Base-by-base conservation (phyloP, 2,113 vertebrate genomes). In the Xenus cinereus region DNA sequence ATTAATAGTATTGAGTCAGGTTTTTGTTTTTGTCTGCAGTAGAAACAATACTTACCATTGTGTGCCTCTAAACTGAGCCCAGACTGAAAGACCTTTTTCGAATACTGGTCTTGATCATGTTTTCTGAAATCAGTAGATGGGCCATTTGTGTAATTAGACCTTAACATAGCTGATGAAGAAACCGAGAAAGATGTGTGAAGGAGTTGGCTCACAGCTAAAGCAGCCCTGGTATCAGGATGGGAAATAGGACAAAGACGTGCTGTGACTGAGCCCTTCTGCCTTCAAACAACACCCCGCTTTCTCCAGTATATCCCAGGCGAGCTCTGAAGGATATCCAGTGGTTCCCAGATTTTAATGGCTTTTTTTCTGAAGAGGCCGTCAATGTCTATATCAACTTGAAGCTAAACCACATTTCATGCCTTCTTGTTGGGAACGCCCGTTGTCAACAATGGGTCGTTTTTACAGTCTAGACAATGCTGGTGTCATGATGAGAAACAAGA, bases 401-500 rank as follows among this genome's bases (percentile, higher is more conserved):
- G 66, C 57, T 63, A 92, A 92, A 87, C 39, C 84, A 56, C 41
- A 35, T 59, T 93, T 94, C 76, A 63, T 84, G 73, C 30, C 56
- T 84, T 50, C 77, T 57, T 4, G 0, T 77, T 43, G 89, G 56
- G 46, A 90, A 82, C 11, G 1, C 69, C 89, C 4, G 0, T 73
- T 59, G 54, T 33, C 74, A 57, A 85, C 89, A 93, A 89, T 82
- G 80, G 83, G 33, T 79, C 2, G 2, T 82, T 94, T 76, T 84
- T 33, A 14, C 48, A 83, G 89, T 79, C 92, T 74, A 74, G 91
- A 89, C 86, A 84, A 87, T 69, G 69, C 22, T 2, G 15, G 66
- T 87, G 76, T 89, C 77, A 10, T 57, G 84, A 94, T 48, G 89
- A 95, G 91, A 89, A 95, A 79, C 33, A 84, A 93, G 69, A 0